Conservation (phyloP, 2,888 invertebrate species). For the Terebella lapidaria region DNA sequence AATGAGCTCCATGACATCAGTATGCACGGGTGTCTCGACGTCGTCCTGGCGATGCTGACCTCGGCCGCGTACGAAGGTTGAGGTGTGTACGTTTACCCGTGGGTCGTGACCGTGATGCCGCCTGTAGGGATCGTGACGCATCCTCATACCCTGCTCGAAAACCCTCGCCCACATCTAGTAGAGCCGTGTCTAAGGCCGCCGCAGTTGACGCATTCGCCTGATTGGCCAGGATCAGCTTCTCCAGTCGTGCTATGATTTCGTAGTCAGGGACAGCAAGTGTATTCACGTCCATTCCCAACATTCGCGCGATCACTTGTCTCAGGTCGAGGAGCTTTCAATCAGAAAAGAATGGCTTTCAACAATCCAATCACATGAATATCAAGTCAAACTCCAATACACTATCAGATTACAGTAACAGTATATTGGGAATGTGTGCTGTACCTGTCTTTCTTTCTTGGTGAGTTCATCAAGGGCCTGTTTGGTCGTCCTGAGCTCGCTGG, state of each 20-base stretch:
- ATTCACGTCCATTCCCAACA: slow-evolving; percentile 53
- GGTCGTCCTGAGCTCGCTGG: slow-evolving; percentile 50
- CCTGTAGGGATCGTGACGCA: slow-evolving; percentile 22
- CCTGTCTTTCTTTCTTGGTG: slow-evolving; percentile 49
- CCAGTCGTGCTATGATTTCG: slow-evolving; percentile 53
- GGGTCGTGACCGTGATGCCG: slow-evolving; percentile 2
- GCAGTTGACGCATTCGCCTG: slow-evolving; percentile 44
- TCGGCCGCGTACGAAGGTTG: background rate
- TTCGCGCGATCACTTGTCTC: slow-evolving; percentile 50
- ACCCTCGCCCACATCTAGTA: slow-evolving; percentile 45
- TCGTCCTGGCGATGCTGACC: slow-evolving; percentile 41
- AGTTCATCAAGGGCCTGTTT: slow-evolving; percentile 44
- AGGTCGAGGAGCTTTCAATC: slow-evolving; percentile 50
- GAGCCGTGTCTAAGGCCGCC: slow-evolving; percentile 40
- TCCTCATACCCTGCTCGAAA: slow-evolving; percentile 37
- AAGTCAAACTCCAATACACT: too few relatives aligned
- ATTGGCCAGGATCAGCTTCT: slow-evolving; percentile 51
- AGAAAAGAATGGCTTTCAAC: too few relatives aligned
- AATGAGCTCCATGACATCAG: too few relatives aligned
- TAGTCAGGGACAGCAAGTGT: slow-evolving; percentile 53
- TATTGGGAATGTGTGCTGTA: too few relatives aligned
- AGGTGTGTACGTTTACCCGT: background rate
- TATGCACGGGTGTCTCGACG: slow-evolving; percentile 40
- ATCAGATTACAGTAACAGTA: too few relatives aligned
- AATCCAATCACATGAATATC: too few relatives aligned